phyloP scores from a whole-genome alignment of 2,888 invertebrate species.

The Dichetophora obliterata region DNA sequence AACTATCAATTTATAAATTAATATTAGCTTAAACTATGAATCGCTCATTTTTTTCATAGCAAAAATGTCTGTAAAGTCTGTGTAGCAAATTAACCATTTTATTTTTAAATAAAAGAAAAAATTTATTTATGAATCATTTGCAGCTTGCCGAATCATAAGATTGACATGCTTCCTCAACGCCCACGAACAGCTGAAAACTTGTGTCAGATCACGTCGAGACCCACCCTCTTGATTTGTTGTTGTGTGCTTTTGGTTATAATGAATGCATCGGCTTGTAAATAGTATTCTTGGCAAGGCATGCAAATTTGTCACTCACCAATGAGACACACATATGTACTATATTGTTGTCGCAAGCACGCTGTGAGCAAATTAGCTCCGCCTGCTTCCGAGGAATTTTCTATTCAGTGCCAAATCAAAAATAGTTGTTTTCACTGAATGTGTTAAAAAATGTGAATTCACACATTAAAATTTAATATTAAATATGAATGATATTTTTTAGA shows the following conservation, averaged over 20 bases:
- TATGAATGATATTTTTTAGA: no score
- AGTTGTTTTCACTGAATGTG: no score
- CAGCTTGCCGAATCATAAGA: background rate
- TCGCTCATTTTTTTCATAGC: no score
- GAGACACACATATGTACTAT: background rate
- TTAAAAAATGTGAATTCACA: no score
- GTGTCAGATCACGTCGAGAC: background rate
- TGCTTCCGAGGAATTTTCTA: background rate
- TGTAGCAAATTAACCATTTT: background rate
- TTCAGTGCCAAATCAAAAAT: background rate
- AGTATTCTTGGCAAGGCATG: background rate
- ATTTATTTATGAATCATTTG: background rate
- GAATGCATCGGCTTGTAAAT: background rate
- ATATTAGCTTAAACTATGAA: no score
- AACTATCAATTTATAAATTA: no score
- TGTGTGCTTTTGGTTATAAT: background rate
- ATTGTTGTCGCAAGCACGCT: background rate
- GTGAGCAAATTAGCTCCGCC: constrained; percentile 1
- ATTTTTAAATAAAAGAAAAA: background rate
- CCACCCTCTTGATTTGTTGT: constrained; percentile 1
- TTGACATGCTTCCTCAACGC: background rate
- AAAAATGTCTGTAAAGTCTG: no score
- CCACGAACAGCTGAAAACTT: background rate
- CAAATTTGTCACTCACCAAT: constrained; percentile 14
- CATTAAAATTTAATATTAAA: no score